Evolutionary conservation across 2,797 vertebrate species (phyloP).

Genomic region (Acridotheres tristis): DNA sequence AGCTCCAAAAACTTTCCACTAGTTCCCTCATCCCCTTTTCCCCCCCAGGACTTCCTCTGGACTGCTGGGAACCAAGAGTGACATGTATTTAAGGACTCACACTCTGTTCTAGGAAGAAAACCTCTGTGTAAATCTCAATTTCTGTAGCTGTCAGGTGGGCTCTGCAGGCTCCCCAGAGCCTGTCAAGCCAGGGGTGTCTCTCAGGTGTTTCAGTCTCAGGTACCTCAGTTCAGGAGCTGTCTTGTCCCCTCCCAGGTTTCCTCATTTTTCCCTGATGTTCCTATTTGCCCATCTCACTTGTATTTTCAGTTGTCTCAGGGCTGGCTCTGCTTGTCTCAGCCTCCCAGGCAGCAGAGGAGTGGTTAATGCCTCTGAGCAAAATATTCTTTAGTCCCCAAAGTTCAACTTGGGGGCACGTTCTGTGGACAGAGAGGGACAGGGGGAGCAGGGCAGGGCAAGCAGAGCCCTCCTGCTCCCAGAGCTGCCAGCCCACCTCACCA

Average conservation of each 20-base stretch:
- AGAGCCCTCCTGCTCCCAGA: not conserved
- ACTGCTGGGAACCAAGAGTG: not conserved
- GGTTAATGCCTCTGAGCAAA: not conserved
- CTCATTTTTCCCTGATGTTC: not conserved
- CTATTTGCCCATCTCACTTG: rapidly evolving
- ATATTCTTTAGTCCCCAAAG: not conserved
- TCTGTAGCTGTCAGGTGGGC: not conserved
- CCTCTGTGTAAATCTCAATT: not conserved
- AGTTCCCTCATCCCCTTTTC: not conserved
- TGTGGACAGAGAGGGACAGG: not conserved
- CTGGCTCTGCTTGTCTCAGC: not conserved
- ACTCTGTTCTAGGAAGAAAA: not conserved
- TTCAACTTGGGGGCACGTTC: rapidly evolving
- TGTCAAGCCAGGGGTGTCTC: not conserved
- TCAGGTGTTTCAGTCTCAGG: not conserved
- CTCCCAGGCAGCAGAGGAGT: not conserved
- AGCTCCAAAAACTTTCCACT: not conserved
- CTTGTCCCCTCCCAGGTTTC: not conserved
- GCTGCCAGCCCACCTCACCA: not conserved
- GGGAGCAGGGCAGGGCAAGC: not conserved
- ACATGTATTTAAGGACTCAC: not conserved
- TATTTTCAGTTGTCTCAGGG: not conserved
- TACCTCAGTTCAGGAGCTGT: not conserved
- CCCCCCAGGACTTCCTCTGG: not conserved
- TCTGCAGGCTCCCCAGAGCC: not conserved